Base-by-base conservation (phyloP, 1,140 invertebrate genomes). In the Caerostris darwini region DNA sequence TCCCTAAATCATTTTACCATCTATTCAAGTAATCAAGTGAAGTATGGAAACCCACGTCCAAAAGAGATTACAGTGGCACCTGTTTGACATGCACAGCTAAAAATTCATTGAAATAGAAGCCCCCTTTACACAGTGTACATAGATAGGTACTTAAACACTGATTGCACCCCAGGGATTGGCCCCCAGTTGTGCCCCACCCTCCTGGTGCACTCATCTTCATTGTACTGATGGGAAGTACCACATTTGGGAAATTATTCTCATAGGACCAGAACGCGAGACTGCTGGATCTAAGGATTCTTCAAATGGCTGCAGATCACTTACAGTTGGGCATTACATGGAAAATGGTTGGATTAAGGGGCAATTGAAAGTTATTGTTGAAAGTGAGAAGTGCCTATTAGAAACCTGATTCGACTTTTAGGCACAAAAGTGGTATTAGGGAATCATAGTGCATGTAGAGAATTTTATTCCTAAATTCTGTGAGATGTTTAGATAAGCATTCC, bases 201-300 rank as follows among this genome's bases (percentile, higher is more conserved):
- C 82, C n/a, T 17, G 19, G n/a, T 57, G 82, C 82, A 85, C 82
- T 85, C 57, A 85, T 85, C 82, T 85, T 85, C 82, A 85, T 85
- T 85, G 82, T 58, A 57, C n/a, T 56, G 82, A 85, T 85, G 82
- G 82, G 54, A 85, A 58, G 54, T 53, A 12, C 7, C 34, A 77
- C 71, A 50, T 77, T 77, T 53, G 71, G 71, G 71, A 77, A 77
- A 77, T 77, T 77, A 77, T 77, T 77, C 71, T 77, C 71, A 12
- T 19, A 77, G 71, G 71, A 34, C 71, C 34, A 10, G 14, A 77
- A 77, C 14, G 50, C 34, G 71, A 77, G 71, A 77, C 71, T 50
- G 71, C 19, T 77, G 53, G 19, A 8, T 77, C 71, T 77, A 77
- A 77, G 71, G 34, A 50, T 50, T 77, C 71, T 77, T 34, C 71